These are phyloP conservation scores for Oncorhynchus mykiss DNA, from an alignment of 2,113 vertebrate genomes.

Conservation along the genomic window DNA sequence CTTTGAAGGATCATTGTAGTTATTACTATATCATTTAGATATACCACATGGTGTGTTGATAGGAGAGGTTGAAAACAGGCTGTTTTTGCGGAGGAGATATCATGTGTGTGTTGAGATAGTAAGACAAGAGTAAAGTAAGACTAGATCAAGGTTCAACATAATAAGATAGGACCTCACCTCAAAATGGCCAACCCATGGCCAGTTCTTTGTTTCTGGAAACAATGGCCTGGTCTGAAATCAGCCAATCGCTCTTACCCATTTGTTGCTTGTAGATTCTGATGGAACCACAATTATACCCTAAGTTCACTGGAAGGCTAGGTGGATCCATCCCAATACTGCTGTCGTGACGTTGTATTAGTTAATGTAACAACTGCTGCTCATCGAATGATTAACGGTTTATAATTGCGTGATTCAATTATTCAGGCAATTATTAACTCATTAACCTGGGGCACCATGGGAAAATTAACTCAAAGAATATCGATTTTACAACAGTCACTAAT, in stretches of 20 bases:
- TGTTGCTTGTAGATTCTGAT: not conserved
- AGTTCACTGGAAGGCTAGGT: not conserved
- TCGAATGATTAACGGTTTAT: no score
- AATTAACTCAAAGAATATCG: no score
- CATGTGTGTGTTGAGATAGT: conserved; percentile 5
- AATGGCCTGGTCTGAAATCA: not conserved
- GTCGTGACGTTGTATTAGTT: no score
- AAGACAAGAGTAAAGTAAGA: not conserved
- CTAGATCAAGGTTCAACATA: not conserved
- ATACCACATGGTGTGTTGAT: conserved; percentile 27
- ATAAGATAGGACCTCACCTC: not conserved
- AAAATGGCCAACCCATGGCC: not conserved
- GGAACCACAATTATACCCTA: not conserved
- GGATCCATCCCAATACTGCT: not conserved
- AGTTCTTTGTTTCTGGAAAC: not conserved
- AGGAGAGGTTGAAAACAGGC: conserved; percentile 20
- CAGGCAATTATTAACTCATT: no score
- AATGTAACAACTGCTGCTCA: no score
- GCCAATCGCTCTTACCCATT: not conserved
- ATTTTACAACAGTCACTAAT: no score
- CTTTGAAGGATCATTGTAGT: conserved; percentile 13
- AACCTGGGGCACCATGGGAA: no score
- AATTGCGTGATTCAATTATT: no score
- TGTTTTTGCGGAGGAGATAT: not conserved
- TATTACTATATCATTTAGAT: conserved; percentile 17